These are phyloP conservation scores for Amphipyra berbera DNA, from an alignment of 2,888 invertebrate genomes.

Conservation along the genomic window DNA sequence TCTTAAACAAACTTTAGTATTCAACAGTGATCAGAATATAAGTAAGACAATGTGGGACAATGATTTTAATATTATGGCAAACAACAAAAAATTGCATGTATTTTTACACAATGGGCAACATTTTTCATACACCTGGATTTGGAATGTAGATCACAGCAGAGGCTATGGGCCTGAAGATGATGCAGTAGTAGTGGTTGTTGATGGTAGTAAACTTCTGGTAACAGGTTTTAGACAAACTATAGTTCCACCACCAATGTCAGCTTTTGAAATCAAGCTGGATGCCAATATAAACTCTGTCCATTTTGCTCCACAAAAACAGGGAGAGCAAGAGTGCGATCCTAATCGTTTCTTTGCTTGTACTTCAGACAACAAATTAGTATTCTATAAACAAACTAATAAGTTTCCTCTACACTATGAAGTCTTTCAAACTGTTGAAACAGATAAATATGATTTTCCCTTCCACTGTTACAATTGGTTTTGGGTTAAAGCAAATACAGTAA, in stretches of 20 bases:
- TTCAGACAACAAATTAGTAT: constrained; percentile 74
- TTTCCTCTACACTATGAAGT: constrained; percentile 76
- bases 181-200: constrained; percentile 93
- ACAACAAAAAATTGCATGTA: constrained; percentile 90
- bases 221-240: constrained; percentile 93
- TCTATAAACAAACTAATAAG: constrained; percentile 77
- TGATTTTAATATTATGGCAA: constrained; percentile 83
- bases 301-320: constrained; percentile 84
- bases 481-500: constrained; percentile 81
- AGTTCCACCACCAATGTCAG: constrained; percentile 96
- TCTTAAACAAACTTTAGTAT: constrained; percentile 93
- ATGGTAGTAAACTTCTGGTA: constrained; percentile 92
- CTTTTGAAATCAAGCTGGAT: constrained; percentile 88
- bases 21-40: constrained; percentile 82
- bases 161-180: constrained; percentile 87
- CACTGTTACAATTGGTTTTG: constrained; percentile 90
- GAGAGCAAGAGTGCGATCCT: constrained; percentile 63
- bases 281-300: constrained; percentile 90
- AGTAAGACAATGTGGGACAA: constrained; percentile 89
- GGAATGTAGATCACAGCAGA: constrained; percentile 89
- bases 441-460: constrained; percentile 73
- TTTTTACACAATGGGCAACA: constrained; percentile 84
- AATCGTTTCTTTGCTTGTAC: constrained; percentile 84
- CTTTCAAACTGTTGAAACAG: constrained; percentile 63
- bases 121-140: constrained; percentile 91